These are phyloP conservation scores for Lepidochrysops patricia DNA, from an alignment of 2,888 invertebrate species.

Conservation along the genomic window DNA sequence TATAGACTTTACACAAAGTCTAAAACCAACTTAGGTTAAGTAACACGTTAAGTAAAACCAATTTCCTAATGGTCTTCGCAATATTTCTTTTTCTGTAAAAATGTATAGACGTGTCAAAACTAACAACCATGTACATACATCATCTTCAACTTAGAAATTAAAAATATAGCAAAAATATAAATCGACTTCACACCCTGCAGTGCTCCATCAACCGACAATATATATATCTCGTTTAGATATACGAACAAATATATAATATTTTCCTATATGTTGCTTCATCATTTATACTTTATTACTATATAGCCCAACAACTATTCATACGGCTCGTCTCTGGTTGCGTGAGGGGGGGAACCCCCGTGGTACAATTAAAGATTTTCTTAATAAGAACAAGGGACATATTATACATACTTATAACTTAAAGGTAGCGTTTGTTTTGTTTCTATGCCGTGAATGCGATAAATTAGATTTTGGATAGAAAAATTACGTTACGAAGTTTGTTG, in stretches of 20 bases:
- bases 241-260: conserved; percentile 72
- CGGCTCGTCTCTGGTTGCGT: conserved; percentile 39
- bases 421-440: background rate
- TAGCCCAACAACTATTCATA: conserved; percentile 58
- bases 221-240: conserved; percentile 64
- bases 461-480: no score
- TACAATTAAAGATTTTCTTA: conserved; percentile 70
- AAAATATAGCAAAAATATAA: no score
- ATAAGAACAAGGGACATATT: conserved; percentile 39
- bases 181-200: conserved; percentile 33
- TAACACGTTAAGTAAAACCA: no score
- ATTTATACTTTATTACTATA: conserved; percentile 74
- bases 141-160: no score
- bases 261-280: conserved; percentile 73
- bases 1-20: no score
- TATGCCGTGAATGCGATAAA: background rate
- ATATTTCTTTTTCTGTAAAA: no score
- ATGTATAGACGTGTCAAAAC: no score
- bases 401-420: conserved; percentile 10
- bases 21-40: no score
- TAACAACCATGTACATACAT: no score
- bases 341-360: conserved; percentile 27
- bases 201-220: conserved; percentile 36
- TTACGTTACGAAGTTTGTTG: no score
- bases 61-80: no score